These are phyloP conservation scores for Callipepla californica DNA, from an alignment of 2,113 vertebrate genomes.

Conservation along the genomic window DNA sequence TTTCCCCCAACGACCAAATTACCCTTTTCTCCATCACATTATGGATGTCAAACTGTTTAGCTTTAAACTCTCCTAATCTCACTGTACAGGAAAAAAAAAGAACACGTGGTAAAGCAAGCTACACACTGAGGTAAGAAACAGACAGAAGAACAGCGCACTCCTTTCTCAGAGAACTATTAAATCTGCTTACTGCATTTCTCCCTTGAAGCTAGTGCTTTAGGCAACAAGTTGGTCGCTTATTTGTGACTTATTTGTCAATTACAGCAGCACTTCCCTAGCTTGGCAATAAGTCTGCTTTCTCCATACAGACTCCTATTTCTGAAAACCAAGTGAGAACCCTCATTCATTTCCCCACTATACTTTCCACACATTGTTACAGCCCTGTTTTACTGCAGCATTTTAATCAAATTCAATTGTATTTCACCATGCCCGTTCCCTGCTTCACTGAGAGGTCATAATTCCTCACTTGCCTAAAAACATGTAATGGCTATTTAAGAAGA, in stretches of 20 bases:
- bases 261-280: conserved; percentile 44
- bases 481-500: background rate
- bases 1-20: background rate
- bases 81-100: background rate
- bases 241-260: conserved; percentile 58
- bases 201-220: background rate
- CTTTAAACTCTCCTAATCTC: background rate
- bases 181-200: background rate
- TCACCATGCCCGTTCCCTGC: background rate
- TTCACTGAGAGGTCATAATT: background rate
- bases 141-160: background rate
- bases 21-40: background rate
- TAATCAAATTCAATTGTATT: conserved; percentile 23
- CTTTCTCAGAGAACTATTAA: background rate
- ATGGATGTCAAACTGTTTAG: background rate
- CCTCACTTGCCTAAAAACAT: background rate
- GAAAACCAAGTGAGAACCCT: background rate
- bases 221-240: conserved; percentile 39
- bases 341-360: background rate
- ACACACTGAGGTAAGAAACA: background rate
- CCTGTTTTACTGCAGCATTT: background rate
- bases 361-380: background rate
- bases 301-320: conserved; percentile 32
- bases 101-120: background rate
- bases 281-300: conserved; percentile 26